Evolutionary conservation across 2,797 vertebrate genomes (phyloP).

Genomic region (Clamator glandarius): DNA sequence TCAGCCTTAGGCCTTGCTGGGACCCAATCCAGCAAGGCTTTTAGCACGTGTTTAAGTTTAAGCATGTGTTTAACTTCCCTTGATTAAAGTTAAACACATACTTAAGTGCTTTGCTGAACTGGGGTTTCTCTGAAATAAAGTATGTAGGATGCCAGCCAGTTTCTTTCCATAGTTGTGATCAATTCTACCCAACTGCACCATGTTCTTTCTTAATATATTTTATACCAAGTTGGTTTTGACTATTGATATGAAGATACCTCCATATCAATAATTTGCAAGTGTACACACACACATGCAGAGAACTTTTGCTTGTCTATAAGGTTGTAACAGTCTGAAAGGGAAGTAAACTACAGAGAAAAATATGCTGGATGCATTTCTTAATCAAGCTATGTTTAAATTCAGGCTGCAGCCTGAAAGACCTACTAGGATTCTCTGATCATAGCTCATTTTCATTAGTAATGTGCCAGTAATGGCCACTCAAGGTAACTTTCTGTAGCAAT

Average conservation of each 20-base stretch:
- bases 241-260: not conserved
- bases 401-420: not conserved
- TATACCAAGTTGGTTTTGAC: not conserved
- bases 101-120: slow-evolving; percentile 51
- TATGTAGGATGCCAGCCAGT: slow-evolving; percentile 35
- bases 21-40: slow-evolving; percentile 66
- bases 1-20: slow-evolving; percentile 12
- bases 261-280: not conserved
- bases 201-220: not conserved
- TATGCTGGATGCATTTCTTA: not conserved
- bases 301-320: not conserved
- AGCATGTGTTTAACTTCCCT: slow-evolving; percentile 64
- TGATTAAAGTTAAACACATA: slow-evolving; percentile 62
- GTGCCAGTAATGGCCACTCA: not conserved
- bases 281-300: not conserved
- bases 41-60: slow-evolving; percentile 66
- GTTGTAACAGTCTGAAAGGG: not conserved
- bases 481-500: not conserved
- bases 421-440: not conserved
- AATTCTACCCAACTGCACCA: not conserved
- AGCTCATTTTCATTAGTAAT: not conserved
- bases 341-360: not conserved
- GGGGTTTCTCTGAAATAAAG: slow-evolving; percentile 37
- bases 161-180: not conserved
- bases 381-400: not conserved